Evolutionary conservation across 2,797 vertebrate species (phyloP).

Genomic region (Peromyscus attwateri): DNA sequence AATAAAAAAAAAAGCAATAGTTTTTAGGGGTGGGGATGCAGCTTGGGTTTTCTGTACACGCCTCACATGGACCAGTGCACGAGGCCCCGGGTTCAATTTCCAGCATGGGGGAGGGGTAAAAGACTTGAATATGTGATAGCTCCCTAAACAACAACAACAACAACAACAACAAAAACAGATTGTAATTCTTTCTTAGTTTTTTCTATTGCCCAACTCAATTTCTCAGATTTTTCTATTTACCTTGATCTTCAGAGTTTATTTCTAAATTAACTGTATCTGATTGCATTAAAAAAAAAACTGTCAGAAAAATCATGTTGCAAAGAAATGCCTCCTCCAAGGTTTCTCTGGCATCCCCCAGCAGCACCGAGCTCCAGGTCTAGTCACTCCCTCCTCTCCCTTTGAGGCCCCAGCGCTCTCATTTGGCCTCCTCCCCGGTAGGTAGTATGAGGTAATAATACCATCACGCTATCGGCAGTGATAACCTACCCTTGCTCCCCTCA

Average conservation of each 20-base stretch:
- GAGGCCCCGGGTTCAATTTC: not conserved
- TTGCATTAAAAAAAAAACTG: constrained; percentile 29
- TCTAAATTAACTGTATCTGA: constrained; percentile 11
- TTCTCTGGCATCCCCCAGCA: not conserved
- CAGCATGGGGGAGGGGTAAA: too few species aligned
- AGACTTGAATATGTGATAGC: not conserved
- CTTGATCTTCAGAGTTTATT: constrained; percentile 47
- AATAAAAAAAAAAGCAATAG: not conserved
- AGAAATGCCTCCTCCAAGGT: constrained; percentile 2
- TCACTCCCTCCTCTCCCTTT: not conserved
- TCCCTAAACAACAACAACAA: not conserved
- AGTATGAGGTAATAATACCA: not conserved
- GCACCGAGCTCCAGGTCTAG: not conserved
- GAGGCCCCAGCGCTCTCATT: not conserved
- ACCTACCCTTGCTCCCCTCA: not conserved
- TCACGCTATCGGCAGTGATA: not conserved
- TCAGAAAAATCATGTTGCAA: constrained; percentile 62
- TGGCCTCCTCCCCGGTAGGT: not conserved
- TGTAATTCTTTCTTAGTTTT: constrained; percentile 33
- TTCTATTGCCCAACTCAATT: not conserved
- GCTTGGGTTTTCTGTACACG: accelerated
- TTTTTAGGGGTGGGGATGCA: not conserved
- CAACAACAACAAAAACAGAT: not conserved
- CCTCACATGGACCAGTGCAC: not conserved
- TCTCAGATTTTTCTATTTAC: not conserved